Percentiles rank a stretch among this genome's conserved stretches.
Evolutionary conservation across 2,797 vertebrate species (phyloP).

Genomic region (Mormyrus hasselquistii): DNA sequence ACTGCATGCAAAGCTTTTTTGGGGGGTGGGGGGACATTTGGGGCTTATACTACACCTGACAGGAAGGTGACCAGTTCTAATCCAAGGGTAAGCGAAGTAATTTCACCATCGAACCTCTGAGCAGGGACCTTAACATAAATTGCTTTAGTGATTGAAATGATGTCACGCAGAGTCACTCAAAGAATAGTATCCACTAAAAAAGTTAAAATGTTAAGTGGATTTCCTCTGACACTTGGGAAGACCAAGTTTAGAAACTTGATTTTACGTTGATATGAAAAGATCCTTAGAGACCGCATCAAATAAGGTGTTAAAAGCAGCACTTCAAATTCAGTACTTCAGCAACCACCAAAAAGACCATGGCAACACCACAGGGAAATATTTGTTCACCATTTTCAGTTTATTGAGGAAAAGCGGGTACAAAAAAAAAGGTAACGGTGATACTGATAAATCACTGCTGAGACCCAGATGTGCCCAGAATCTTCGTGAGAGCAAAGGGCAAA

Average conservation of each 20-base stretch:
- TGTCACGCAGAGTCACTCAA: no score
- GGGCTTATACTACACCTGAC: background rate
- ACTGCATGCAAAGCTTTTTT: background rate
- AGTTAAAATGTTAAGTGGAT: background rate
- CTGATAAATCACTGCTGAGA: background rate
- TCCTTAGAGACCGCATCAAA: background rate
- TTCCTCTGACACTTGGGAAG: background rate
- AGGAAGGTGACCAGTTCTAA: background rate
- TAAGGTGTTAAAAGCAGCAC: background rate
- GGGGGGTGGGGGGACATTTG: background rate
- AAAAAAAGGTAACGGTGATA: background rate
- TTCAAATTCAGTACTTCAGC: background rate
- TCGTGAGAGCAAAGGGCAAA: background rate
- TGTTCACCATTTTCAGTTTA: conserved; percentile 14
- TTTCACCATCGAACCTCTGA: background rate
- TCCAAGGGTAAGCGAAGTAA: background rate
- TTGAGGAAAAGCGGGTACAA: conserved; percentile 25
- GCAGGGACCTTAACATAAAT: background rate
- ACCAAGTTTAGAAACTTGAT: background rate
- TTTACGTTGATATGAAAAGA: background rate
- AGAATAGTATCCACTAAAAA: background rate
- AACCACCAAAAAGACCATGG: background rate
- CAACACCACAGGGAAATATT: background rate
- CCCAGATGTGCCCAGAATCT: background rate
- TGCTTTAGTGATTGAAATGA: background rate